Base-by-base conservation (phyloP, 2,888 invertebrate species). In the Cerastoderma edule region DNA sequence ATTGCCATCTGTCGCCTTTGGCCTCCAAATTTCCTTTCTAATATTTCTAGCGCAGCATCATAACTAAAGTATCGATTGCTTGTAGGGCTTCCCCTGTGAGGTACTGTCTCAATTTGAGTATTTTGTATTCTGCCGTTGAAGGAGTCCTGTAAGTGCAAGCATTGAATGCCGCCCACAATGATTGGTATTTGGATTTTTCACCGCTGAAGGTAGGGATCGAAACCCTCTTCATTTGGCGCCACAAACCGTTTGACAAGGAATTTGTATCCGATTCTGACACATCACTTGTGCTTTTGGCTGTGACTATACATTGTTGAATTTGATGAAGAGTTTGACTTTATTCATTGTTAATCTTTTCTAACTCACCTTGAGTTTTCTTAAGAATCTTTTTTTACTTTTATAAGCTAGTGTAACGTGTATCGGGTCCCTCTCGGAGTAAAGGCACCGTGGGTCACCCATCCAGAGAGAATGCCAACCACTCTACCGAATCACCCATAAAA, bases 11-110 rank as follows among this genome's bases (percentile, higher is more conserved):
- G 60, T 13, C 35, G 35, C 10, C 60, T 33, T 13, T 33, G 22
- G 3, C 33, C 35, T 2, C 60, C 60, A 35, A 35, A 60, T 35
- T 60, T 60, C 24, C 60, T 35, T 8, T 60, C 60, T 8, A 60
- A n/a, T 2, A 22, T 33, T 22, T 60, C 35, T 60, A 35, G 33
- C 1, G 35, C 60, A 28, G 60, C 60, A 10, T 60, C 60, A 32
- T 60, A 60, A 30, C 60, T 60, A 60, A 35, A 4, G 33, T 27
- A n/a, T 60, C 33, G n/a, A 60, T 60, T 8, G 35, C 60, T 24
- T 22, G 27, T 2, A 60, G 22, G n/a, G 60, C 60, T 22, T 30
- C 22, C 22, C 56, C 56, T 28, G 10, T 8, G 19, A 32, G 19
- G 19, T 60, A 35, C 33, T 60, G 60, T 13, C 60, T 19, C 22